A percentile compares a stretch with the other conserved stretches of the same genome.
Evolutionary conservation across 2,113 vertebrate species (phyloP).

Genomic region (Eonycteris spelaea): DNA sequence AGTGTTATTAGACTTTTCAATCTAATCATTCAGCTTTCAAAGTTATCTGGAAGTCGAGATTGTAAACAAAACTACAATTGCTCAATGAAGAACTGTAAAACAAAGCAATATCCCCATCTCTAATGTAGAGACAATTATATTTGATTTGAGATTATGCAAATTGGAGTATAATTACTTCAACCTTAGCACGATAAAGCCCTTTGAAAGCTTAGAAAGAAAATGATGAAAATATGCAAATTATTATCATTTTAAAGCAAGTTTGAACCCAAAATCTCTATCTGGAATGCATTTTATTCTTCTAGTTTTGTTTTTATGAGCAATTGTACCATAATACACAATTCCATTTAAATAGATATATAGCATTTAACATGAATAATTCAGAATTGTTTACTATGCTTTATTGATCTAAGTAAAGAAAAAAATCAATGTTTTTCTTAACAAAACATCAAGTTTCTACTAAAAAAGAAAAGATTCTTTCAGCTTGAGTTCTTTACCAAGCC

Average conservation of each 20-base stretch:
- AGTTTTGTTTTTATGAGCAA: not conserved
- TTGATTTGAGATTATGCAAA: not conserved
- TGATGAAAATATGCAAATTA: not conserved
- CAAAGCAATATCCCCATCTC: not conserved
- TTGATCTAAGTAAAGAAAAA: not conserved
- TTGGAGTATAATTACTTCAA: not conserved
- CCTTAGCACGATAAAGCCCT: not conserved
- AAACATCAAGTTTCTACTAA: not conserved
- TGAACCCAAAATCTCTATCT: not conserved
- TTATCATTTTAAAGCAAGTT: not conserved
- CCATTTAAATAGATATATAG: not conserved
- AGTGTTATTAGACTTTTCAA: not conserved
- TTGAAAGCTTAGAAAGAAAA: slow-evolving; percentile 7
- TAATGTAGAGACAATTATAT: not conserved
- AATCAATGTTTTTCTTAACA: not conserved
- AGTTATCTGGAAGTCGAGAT: not conserved
- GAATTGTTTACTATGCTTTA: not conserved
- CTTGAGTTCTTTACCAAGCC: not conserved
- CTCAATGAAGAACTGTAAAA: not conserved
- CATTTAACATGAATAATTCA: not conserved
- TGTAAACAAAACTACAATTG: not conserved
- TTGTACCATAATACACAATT: not conserved
- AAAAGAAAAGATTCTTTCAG: not conserved
- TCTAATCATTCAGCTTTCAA: not conserved
- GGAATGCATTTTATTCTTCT: not conserved